These are phyloP conservation scores for Torymus aiolomorphi DNA, from an alignment of 2,888 invertebrate species.

Conservation along the genomic window DNA sequence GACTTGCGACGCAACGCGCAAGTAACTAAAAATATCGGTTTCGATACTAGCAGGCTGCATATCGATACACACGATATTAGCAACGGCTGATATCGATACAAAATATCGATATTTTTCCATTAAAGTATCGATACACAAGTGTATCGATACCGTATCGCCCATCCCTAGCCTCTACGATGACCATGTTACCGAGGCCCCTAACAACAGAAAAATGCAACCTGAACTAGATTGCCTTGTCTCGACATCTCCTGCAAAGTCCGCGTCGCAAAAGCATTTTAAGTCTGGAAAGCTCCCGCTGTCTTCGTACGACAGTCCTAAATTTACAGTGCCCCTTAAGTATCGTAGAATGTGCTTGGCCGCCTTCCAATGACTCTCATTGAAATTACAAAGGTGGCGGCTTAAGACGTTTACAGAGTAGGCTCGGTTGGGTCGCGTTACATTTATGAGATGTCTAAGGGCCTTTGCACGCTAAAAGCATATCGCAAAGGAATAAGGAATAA, in stretches of 20 bases:
- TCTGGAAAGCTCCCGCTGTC: conserved; percentile 14
- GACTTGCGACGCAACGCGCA: no score
- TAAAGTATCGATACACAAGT: no score
- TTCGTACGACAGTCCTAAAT: conserved; percentile 53
- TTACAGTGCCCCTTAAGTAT: conserved; percentile 50
- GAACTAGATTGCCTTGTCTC: conserved; percentile 53
- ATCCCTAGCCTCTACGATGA: no score
- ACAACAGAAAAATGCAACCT: conserved; percentile 56
- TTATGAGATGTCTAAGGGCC: no score
- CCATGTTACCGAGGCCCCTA: conserved; percentile 58
- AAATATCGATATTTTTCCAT: no score
- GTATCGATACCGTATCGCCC: no score
- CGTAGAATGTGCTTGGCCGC: conserved; percentile 14
- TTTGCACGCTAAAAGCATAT: no score
- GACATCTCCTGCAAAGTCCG: conserved; percentile 55
- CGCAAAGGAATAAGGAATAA: no score
- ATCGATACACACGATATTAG: no score
- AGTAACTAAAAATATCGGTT: no score
- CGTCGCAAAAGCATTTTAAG: conserved; percentile 53
- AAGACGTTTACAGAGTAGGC: not conserved
- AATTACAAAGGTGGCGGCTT: not conserved
- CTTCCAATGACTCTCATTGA: not conserved
- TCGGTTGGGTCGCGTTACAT: conserved; percentile 1
- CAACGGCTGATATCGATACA: no score
- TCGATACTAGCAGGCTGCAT: no score